Conservation (phyloP, 2,888 invertebrate genomes). For the Dastarcus helophoroides region DNA sequence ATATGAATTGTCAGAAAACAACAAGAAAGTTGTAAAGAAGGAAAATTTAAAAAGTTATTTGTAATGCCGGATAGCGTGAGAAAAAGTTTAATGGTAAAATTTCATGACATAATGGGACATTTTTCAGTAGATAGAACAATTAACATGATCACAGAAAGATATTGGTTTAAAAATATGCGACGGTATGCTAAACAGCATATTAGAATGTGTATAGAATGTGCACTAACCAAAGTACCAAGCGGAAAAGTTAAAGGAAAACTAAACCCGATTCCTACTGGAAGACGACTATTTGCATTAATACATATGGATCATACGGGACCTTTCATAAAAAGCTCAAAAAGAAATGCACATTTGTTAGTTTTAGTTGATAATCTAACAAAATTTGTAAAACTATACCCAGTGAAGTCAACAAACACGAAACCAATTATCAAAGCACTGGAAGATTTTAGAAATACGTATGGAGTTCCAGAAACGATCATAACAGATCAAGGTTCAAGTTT, state of each 20-base stretch:
- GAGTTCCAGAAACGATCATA: too few relatives aligned
- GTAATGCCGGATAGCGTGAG: slow-evolving; percentile 15
- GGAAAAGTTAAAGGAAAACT: slow-evolving; percentile 14
- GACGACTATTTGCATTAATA: slow-evolving; percentile 12
- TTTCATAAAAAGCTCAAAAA: slow-evolving; percentile 11
- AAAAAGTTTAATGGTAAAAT: slow-evolving; percentile 12
- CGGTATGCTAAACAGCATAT: slow-evolving; percentile 16
- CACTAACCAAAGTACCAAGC: slow-evolving; percentile 12
- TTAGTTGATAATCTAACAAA: slow-evolving; percentile 15
- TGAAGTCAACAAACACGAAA: too few relatives aligned
- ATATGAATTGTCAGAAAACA: slow-evolving; percentile 11
- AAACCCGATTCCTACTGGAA: slow-evolving; percentile 13
- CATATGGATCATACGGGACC: slow-evolving; percentile 18
- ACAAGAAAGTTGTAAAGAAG: slow-evolving; percentile 7
- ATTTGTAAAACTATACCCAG: slow-evolving; percentile 13
- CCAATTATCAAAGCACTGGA: too few relatives aligned
- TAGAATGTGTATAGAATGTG: slow-evolving; percentile 18
- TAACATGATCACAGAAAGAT: slow-evolving; percentile 5
- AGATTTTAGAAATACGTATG: too few relatives aligned
- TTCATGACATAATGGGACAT: slow-evolving; percentile 14
- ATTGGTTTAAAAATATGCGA: slow-evolving; percentile 10
- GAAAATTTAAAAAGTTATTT: slow-evolving; percentile 10
- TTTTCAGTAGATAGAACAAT: slow-evolving; percentile 14
- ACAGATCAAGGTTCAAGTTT: too few relatives aligned
- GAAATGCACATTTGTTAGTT: slow-evolving; percentile 14